Evolutionary conservation across 2,113 vertebrate species (phyloP), one percentile per base, ranked within the genome.

Genomic region (Empidonax alnorum): DNA sequence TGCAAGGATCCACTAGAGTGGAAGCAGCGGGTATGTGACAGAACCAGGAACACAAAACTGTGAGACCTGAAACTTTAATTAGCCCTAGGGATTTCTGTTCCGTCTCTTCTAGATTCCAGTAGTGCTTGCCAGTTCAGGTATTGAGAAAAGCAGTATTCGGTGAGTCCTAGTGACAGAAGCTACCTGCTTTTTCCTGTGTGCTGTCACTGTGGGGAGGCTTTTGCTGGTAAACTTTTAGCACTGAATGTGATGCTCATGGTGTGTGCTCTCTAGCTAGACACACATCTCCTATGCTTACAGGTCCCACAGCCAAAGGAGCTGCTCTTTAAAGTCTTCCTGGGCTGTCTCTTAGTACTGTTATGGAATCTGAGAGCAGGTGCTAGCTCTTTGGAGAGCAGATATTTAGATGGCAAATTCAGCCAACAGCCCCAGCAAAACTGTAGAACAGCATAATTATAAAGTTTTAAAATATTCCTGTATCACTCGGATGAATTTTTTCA

Each of bases 391-490:
- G 47, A 68, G n/a, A 94, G 20, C 49, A 44, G 52, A 8, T 22
- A 74, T 23, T 37, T 61, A 85, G 49, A 28, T 35, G 33, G 75
- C 10, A 62, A 83, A 53, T 88, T 80, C 79, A 84, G 28, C 21
- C n/a, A 83, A 49, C 4, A 42, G 23, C 25, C 28, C 12, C 0
- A 0, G 42, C 5, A 89, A 73, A 91, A 71, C 4, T 27, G 7
- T 63, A 71, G 53, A 83, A 47, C 41, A 62, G 42, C 14, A 21
- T n/a, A 47, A 76, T 74, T 73, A 33, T 27, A 27, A 74, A 58
- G 9, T 77, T 90, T 93, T 74, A 46, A 92, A 86, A 86, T 92
- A 93, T 89, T 86, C 52, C 68, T 63, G 23, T 73, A 85, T 77
- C 21, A 41, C 50, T 96, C 77, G 31, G 42, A 55, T 88, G n/a